Evolutionary conservation across 23 tunicate genomes (phyloP), one percentile per base, ranked within the genome.

Genomic region (Halocynthia aurantium): DNA sequence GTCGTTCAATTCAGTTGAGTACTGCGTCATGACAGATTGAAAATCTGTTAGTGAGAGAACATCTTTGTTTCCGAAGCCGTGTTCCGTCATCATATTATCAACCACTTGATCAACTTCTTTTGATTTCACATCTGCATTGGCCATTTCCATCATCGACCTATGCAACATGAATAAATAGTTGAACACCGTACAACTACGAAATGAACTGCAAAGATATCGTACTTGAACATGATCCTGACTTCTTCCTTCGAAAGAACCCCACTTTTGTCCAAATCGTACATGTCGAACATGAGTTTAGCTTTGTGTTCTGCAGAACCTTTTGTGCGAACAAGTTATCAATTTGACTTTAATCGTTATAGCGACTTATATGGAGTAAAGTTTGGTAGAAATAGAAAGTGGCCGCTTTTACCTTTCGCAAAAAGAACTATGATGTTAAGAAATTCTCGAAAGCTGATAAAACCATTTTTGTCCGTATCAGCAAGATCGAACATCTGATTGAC

Each of bases 81-180:
- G 81, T 44, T 68, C 55, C 10, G 56, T 52, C 88, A 88, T 79
- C 73, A 88, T 83, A 52, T 86, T 80, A 61, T 88, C 58, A 61
- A 88, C 88, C 20, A 88, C 55, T 19, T 84, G 88, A 31, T 89
- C 89, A 6, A 89, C 40, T 72, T 84, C 73, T 76, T 82, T 85
- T 7, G 76, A 15, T 6, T 58, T 86, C 22, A 89, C 80, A 5
- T 83, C 61, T 10, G 89, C 83, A 68, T 84, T 89, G 55, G 84
- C 89, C 96, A 84, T 84, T 52, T 87, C 90, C 90, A 85, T 85
- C 90, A 85, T 83, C 85, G 80, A 78, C 93, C 79, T 81, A 8
- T 82, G 44, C 44, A 31, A 31, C 44, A 31, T 31, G 44, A 31
- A 31, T 31, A 31, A 31, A 31, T 31, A 31, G 44, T 31, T 31